Base-by-base conservation (phyloP, 1,140 invertebrate genomes). In the Oppia nitens region DNA sequence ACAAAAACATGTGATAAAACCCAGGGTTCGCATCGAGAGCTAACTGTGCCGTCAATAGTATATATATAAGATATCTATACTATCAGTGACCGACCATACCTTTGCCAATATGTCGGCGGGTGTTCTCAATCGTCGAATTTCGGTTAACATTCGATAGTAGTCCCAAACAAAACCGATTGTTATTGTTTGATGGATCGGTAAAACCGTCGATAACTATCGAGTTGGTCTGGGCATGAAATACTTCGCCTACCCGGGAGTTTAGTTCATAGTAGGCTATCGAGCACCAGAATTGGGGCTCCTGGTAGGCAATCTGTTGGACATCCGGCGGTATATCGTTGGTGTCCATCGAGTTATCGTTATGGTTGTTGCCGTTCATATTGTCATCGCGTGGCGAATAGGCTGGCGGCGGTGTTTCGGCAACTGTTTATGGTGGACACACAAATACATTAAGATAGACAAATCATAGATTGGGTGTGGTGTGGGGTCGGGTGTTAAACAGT, bases 391-490 rank as follows among this genome's bases (percentile, higher is more conserved):
- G 87, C 64, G 86, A 89, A 67, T 94, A 94, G 0, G 88, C 88
- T 0, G 91, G 91, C 3, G 92, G 90, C 26, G 91, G 90, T 4
- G 89, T 92, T 68, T 92, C 90, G 17, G 87, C 74, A 73, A 61
- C 27, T 60, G 68, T 24, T 63, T 53, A 64, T n/a, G n/a, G n/a
- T n/a, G n/a, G n/a, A n/a, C n/a, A n/a, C n/a, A n/a, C n/a, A n/a
- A n/a, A n/a, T n/a, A n/a, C n/a, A n/a, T n/a, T n/a, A n/a, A n/a
- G n/a, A n/a, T n/a, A n/a, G n/a, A n/a, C n/a, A n/a, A n/a, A n/a
- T n/a, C n/a, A n/a, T n/a, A n/a, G n/a, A n/a, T n/a, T n/a, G n/a
- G n/a, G n/a, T n/a, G n/a, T n/a, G n/a, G n/a, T n/a, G n/a, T n/a
- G n/a, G n/a, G n/a, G n/a, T n/a, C n/a, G n/a, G n/a, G n/a, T n/a